Evolutionary conservation across 2,113 vertebrate genomes (phyloP), one percentile per base, ranked within the genome.

Genomic region (Morone saxatilis): DNA sequence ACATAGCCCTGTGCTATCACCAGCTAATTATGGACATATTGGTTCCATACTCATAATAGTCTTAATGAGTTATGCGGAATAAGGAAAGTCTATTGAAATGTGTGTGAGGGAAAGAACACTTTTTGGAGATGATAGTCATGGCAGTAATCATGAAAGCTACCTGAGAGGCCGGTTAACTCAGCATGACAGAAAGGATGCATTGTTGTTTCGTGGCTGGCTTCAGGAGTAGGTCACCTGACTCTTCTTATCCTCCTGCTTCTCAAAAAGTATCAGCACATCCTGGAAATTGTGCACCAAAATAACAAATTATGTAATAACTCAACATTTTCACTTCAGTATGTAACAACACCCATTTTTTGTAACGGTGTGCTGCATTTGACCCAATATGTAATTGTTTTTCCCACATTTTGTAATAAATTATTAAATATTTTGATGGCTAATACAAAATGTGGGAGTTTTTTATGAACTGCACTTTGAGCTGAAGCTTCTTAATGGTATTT

Each of bases 21-120:
- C 76, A 66, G 68, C 36, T 71, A 88, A 90, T 91, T 84, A 86
- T 84, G 54, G 61, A 22, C 38, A 51, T 70, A 84, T 71, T 75
- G 62, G 67, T 76, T 85, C 45, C 41, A 75, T 77, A 65, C 86
- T 76, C 50, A 43, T 90, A 59, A 72, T 70, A 40, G 48, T 50
- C 3, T 67, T 62, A 90, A 81, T 82, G 71, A 78, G 31, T 79
- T 50, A 10, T 75, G 51, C 40, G 61, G 73, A 75, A 56, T 71
- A 60, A 65, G 47, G 19, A 66, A 59, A 53, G 31, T 63, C 51
- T 36, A 36, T 51, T 73, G 53, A 67, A 66, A 80, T 43, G 40
- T 56, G 53, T 78, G 22, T 40, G 22, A 38, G 40, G 20, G 41
- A 75, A 59, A 73, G 45, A 31, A 31, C 31, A 31, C 31, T 31